Conservation (phyloP, 2,797 vertebrate genomes). For the Siniperca undulata region DNA sequence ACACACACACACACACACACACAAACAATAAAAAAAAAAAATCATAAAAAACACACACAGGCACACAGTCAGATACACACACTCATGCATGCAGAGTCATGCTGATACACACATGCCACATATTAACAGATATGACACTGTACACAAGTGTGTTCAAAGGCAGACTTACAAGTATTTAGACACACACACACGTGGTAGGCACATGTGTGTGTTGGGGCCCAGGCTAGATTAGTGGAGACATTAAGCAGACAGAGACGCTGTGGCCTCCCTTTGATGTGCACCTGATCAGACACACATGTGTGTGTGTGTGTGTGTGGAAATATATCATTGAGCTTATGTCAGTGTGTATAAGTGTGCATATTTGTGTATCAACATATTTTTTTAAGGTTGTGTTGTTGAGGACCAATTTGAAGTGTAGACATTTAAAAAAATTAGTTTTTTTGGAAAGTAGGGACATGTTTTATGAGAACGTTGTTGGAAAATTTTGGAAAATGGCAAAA, state of each 20-base stretch:
- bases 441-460: not conserved
- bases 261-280: slow-evolving; percentile 78
- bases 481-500: not conserved
- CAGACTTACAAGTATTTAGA: not conserved
- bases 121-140: slow-evolving; percentile 38
- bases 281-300: slow-evolving; percentile 62
- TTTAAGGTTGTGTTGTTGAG: not conserved
- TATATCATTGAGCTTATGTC: slow-evolving; percentile 34
- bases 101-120: slow-evolving; percentile 39
- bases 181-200: slow-evolving; percentile 51
- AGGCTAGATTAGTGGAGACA: slow-evolving; percentile 71
- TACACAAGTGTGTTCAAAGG: slow-evolving; percentile 19
- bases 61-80: slow-evolving; percentile 10
- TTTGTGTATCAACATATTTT: slow-evolving; percentile 6
- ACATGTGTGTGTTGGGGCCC: slow-evolving; percentile 68
- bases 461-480: not conserved
- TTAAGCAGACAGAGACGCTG: slow-evolving; percentile 68
- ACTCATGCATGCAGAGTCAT: slow-evolving; percentile 27
- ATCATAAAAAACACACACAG: slow-evolving; percentile 29
- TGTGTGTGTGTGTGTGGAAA: slow-evolving; percentile 46
- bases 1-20: slow-evolving; percentile 44
- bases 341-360: not conserved
- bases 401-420: not conserved
- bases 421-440: not conserved
- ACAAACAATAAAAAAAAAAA: slow-evolving; percentile 22